Evolutionary conservation across 2,797 vertebrate species (phyloP).

Genomic region (Hemitrygon akajei): DNA sequence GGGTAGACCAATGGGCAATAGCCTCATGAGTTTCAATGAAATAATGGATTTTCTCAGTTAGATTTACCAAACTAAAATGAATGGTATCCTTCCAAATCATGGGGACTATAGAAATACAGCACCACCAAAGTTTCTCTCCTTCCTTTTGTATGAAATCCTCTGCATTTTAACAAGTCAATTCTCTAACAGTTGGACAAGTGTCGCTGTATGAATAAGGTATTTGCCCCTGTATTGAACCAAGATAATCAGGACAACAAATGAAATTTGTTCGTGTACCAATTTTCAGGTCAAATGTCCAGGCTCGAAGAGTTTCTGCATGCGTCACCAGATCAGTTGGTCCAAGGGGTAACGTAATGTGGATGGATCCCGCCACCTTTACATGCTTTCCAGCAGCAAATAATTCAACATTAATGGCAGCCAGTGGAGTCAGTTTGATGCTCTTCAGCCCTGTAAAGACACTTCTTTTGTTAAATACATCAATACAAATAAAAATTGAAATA

Average conservation of each 20-base stretch:
- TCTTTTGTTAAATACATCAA: background rate
- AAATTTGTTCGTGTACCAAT: constrained; percentile 59
- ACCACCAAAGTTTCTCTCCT: background rate
- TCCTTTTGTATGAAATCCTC: background rate
- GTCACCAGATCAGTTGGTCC: constrained; percentile 52
- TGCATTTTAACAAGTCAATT: background rate
- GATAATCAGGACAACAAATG: background rate
- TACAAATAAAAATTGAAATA: background rate
- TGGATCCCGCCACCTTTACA: constrained; percentile 64
- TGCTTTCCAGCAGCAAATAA: constrained; percentile 65
- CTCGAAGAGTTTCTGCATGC: constrained; percentile 64
- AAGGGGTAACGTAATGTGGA: constrained; percentile 70
- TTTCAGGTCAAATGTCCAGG: constrained; percentile 75
- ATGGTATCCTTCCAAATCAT: background rate
- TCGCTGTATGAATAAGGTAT: background rate
- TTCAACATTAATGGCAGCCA: constrained; percentile 70
- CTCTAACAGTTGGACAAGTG: background rate
- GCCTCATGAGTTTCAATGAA: background rate
- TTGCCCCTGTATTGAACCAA: background rate
- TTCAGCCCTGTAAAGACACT: constrained; percentile 58
- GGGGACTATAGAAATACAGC: background rate
- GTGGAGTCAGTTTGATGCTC: constrained; percentile 66
- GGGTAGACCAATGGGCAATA: background rate
- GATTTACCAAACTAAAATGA: background rate
- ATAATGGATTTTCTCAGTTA: background rate